Base-by-base conservation (phyloP, 30 jellyfish, hydroid and myxozoan species). In the Cassiopea andromeda region DNA sequence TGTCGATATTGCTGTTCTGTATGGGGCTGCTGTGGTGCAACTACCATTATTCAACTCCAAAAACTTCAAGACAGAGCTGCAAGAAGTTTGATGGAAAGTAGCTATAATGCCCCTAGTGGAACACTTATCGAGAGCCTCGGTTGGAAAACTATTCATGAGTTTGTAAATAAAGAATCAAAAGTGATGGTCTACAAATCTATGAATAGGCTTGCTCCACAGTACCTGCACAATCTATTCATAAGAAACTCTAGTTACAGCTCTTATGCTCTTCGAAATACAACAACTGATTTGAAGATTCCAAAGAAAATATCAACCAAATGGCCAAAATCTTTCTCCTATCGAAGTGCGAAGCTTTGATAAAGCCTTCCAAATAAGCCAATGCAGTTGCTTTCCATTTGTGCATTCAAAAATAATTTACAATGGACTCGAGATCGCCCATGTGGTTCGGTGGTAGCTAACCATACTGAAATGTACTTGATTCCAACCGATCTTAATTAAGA, bases 11-110 rank as follows among this genome's bases (percentile, higher is more conserved):
- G 75, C 75, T 66, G 75, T 66, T 7, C 19, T 5, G 75, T 66
- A 19, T 66, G 8, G 75, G 75, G 75, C 75, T 66, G 75, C 75
- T 66, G 75, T 66, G 75, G 75, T 7, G 19, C 45, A 66, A 66
- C 19, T 66, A 19, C 8, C 4, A 66, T 14, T 16, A 66, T 5
- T 19, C 75, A 66, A 6, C 45, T 66, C 45, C 75, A 7, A 19
- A 66, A 66, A 66, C 75, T 66, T 16, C 75, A 66, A 66, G 15
- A 66, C 75, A 16, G 75, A 66, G 75, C 45, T 14, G 75, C 75
- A 19, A 66, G 75, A 66, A 66, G 8, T 19, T 14, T 19, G 45
- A 66, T 19, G 45, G 45, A 66, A 16, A 66, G 75, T 19, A 66
- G 19, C 75, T 66, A 3, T 66, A 19, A 66, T 66, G 19, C 19